Conservation (phyloP, 2,888 invertebrate genomes). For the Papilio gigon region DNA sequence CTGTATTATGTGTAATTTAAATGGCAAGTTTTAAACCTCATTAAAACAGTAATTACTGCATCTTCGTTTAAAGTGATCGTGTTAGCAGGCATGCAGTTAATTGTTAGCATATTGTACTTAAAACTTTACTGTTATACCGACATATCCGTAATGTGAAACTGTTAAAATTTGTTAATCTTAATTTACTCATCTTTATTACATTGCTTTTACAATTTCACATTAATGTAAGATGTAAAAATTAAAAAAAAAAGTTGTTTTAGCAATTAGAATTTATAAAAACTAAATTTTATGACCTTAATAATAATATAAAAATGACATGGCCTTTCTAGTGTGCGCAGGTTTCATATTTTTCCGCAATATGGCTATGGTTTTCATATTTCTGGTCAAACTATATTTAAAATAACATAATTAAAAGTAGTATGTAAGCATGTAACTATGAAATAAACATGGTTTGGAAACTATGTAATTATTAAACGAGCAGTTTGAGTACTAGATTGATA, state of each 20-base stretch:
- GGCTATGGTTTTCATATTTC: too few species aligned
- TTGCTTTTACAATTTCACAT: background rate
- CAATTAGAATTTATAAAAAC: too few species aligned
- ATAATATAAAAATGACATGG: too few species aligned
- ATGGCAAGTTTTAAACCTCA: constrained; percentile 3
- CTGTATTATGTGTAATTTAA: constrained; percentile 3
- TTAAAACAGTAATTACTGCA: constrained; percentile 11
- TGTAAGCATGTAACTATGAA: background rate
- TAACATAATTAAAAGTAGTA: too few species aligned
- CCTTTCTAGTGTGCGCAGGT: too few species aligned
- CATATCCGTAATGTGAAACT: background rate
- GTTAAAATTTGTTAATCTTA: background rate
- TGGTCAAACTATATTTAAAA: too few species aligned
- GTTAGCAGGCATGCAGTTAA: constrained; percentile 3
- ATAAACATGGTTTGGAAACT: background rate
- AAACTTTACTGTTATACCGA: background rate
- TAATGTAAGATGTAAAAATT: background rate
- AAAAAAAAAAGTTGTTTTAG: too few species aligned
- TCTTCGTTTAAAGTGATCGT: background rate
- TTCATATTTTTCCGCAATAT: too few species aligned
- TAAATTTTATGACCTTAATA: too few species aligned
- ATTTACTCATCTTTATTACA: background rate
- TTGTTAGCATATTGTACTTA: background rate
- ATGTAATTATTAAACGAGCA: background rate
- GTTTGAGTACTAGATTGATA: background rate